Evolutionary conservation across 2,113 vertebrate species (phyloP), one percentile per base, ranked within the genome.

Genomic region (Fregata magnificens): DNA sequence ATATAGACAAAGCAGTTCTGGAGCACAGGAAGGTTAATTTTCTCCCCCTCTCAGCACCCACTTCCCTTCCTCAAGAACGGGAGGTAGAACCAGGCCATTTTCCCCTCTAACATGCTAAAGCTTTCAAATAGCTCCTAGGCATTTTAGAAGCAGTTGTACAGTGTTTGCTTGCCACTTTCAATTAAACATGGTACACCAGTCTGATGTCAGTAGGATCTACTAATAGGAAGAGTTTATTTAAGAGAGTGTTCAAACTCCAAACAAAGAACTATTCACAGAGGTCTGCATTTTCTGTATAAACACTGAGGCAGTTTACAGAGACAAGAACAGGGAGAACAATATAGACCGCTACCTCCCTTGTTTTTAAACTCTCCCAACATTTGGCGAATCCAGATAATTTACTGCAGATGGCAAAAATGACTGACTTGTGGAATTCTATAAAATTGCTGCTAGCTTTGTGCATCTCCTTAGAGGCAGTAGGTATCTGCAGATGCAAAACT

Each of bases 101-200:
- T 72, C 44, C 76, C 80, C 55, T 94, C 78, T 92, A 92, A 97
- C 82, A 92, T 69, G 76, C 82, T 95, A 97, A 97, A 95, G 93
- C 91, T 95, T 97, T 91, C 90, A 93, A 40, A 65, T 86, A 80
- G 95, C 97, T 93, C 79, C 91, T 38, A 71, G 97, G 96, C 94
- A 94, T 18, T 63, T 95, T 76, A 61, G 80, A 83, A 86, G 92
- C 53, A 79, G 85, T 92, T 88, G 87, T 97, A 94, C 72, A 88
- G 32, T 65, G 94, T 92, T 96, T 90, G 89, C 88, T 96, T 96
- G 97, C 93, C 78, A 82, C 95, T 97, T 97, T 85, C 92, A 95
- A 69, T 97, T 96, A 94, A 96, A 95, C 74, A 44, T 70, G 94
- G 89, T 97, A 95, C 93, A 95, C 58, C 83, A 88, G 67, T 59